These are phyloP conservation scores for silkworm (Bombyx mori) DNA, from an alignment of 1,140 invertebrate genomes.

Conservation along the genomic window ASM3026992v2 NC_085127.1:5503001-5503500, in stretches of 20 bases:
- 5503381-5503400: constrained; percentile 1
- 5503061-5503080: too few relatives aligned
- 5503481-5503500: too few relatives aligned
- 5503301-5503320: constrained; percentile 28
- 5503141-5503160: constrained; percentile 8
- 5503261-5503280: constrained; percentile 47
- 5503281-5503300: constrained; percentile 51
- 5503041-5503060: too few relatives aligned
- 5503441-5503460: too few relatives aligned
- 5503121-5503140: constrained; percentile 15
- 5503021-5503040: too few relatives aligned
- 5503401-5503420: constrained; percentile 4
- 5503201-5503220: constrained; percentile 50
- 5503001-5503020: too few relatives aligned
- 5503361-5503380: constrained; percentile 4
- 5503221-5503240: constrained; percentile 32
- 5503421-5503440: not conserved
- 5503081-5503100: too few relatives aligned
- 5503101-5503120: constrained; percentile 9
- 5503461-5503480: too few relatives aligned
- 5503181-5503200: constrained; percentile 19
- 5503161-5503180: constrained; percentile 10
- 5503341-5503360: constrained; percentile 13
- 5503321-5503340: constrained; percentile 12
- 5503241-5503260: constrained; percentile 34